Percentiles rank a stretch among this genome's conserved stretches.
Conservation (phyloP, 2,113 vertebrate genomes). For the Tachysurus vachellii region DNA sequence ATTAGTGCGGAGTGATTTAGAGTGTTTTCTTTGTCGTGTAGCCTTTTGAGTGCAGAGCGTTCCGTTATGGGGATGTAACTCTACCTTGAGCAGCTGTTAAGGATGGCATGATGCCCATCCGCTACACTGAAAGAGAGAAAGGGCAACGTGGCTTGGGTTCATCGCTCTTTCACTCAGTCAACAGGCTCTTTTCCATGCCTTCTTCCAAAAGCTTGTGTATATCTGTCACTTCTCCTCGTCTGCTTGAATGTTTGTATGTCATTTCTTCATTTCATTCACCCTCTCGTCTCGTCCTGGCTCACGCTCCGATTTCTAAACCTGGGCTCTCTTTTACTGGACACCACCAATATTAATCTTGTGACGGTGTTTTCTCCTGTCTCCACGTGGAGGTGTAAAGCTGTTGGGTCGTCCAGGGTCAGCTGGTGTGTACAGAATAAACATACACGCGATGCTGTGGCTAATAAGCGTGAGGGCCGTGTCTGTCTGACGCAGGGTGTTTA, state of each 20-base stretch:
- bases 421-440: neutral
- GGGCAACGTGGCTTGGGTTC: conserved; percentile 62
- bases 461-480: neutral
- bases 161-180: neutral
- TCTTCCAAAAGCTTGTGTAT: neutral
- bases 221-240: neutral
- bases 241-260: neutral
- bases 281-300: neutral
- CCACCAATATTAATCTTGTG: neutral
- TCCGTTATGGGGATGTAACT: conserved; percentile 60
- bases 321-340: neutral
- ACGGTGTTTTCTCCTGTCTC: neutral
- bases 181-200: conserved; percentile 23
- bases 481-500: neutral
- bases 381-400: neutral
- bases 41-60: neutral
- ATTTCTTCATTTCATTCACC: neutral
- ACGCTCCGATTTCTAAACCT: neutral
- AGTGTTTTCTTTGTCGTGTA: neutral
- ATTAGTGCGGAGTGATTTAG: neutral
- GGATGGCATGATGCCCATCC: conserved; percentile 60
- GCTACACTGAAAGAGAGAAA: conserved; percentile 60
- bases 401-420: neutral
- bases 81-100: conserved; percentile 68
- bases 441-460: neutral